Evolutionary conservation across 2,113 vertebrate genomes (phyloP), one percentile per base, ranked within the genome.

Genomic region (Sphaerodactylus townsendi): DNA sequence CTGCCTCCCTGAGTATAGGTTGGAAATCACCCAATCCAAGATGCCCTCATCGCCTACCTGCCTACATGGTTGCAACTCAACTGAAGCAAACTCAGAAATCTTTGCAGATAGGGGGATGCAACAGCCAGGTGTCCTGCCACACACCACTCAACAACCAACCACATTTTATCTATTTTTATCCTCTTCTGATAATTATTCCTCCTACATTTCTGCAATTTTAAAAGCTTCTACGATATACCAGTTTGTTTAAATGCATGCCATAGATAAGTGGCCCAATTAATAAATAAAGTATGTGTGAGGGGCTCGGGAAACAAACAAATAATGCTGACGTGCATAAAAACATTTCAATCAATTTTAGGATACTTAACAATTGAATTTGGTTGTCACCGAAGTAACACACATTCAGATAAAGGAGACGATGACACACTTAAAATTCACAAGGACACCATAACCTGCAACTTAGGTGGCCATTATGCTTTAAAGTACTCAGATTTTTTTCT

Each of bases 381-480:
- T 80, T 84, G 87, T 89, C 73, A 92, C 89, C 89, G 89, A 89
- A 84, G 82, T 89, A 86, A 88, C 37, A 82, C 84, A 91, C 91
- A 92, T 90, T 73, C 88, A 93, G 91, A 93, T 84, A 91, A 86
- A 91, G 88, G 84, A 68, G 91, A 90, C 91, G 77, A 82, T 56
- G 82, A 76, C 37, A 70, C 62, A 88, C 28, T 91, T 90, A 92
- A 80, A 89, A 84, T 35, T 88, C 59, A 83, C 90, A 85, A 91
- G 84, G 37, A 70, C 72, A 65, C 80, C 78, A 90, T 90, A 77
- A 80, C 79, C 88, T 86, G 75, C 82, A 80, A 37, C 87, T 85
- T 86, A 74, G 82, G 87, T 84, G 79, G 92, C 83, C 68, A 86
- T 87, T 92, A 92, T 92, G 87, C 85, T 90, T 92, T 93, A 93